phyloP scores from a whole-genome alignment of 1,140 invertebrate species.

The Zaprionus inermis region DNA sequence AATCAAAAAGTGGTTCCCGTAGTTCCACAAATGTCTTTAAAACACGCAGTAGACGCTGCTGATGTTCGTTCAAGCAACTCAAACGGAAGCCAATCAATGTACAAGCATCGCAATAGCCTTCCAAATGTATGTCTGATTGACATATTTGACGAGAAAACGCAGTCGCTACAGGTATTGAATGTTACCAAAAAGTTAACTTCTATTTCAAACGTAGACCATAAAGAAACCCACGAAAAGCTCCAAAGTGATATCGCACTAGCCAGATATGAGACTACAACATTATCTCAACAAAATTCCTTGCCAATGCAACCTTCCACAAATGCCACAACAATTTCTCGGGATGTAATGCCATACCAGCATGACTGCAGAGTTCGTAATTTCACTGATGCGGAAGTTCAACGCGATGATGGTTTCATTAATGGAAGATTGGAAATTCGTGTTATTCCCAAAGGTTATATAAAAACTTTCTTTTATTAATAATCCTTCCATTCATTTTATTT shows the following conservation, averaged over 20 bases:
- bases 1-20: constrained; percentile 21
- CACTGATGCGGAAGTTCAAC: constrained; percentile 29
- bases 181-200: neutral
- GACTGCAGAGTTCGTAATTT: neutral
- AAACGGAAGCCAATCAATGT: constrained; percentile 35
- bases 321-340: neutral
- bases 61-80: constrained; percentile 35
- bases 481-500: neutral
- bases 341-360: neutral
- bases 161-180: neutral
- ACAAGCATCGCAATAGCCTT: constrained; percentile 69
- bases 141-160: constrained; percentile 45
- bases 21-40: constrained; percentile 23
- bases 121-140: constrained; percentile 70
- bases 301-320: neutral
- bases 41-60: constrained; percentile 25
- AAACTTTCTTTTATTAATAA: neutral
- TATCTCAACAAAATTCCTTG: constrained; percentile 37
- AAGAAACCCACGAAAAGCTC: neutral
- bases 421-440: constrained; percentile 93
- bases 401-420: constrained; percentile 87
- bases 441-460: constrained; percentile 85
- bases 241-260: constrained; percentile 27
- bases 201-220: neutral
- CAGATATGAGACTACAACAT: constrained; percentile 58